Conservation (phyloP, 2,888 invertebrate genomes). For the Lasiommata megera region DNA sequence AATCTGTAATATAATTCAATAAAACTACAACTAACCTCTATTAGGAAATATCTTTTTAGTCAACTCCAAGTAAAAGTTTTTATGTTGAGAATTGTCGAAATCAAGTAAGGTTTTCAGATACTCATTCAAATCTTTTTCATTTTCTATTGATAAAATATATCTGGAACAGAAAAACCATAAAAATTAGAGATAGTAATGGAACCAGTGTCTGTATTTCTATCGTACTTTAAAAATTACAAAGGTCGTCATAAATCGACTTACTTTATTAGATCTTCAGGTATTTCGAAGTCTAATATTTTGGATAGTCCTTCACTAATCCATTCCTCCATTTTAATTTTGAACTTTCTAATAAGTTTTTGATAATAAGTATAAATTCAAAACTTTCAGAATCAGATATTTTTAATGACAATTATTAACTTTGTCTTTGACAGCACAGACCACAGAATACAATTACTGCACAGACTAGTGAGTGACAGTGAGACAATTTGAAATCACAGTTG, state of each 20-base stretch:
- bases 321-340: slow-evolving; percentile 75
- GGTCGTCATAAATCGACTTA: slow-evolving; percentile 50
- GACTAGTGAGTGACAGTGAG: no score
- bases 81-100: slow-evolving; percentile 83
- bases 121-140: slow-evolving; percentile 86
- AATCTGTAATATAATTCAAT: no score
- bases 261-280: slow-evolving; percentile 86
- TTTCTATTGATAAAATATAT: slow-evolving; percentile 86
- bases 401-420: no score
- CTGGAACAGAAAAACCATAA: slow-evolving; percentile 64
- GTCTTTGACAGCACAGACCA: no score
- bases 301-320: slow-evolving; percentile 85
- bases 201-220: no score
- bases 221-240: background rate
- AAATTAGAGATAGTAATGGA: background rate
- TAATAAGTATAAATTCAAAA: no score
- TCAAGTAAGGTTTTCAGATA: slow-evolving; percentile 89
- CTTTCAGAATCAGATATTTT: no score
- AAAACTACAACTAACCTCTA: slow-evolving; percentile 43
- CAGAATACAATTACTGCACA: no score
- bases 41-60: slow-evolving; percentile 75
- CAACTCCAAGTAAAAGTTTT: slow-evolving; percentile 84
- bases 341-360: slow-evolving; percentile 12
- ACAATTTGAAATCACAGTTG: no score
- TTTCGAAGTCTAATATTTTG: slow-evolving; percentile 84